Percentiles rank a stretch among this genome's conserved stretches.
These are phyloP conservation scores for Melanerpes formicivorus DNA, from an alignment of 2,113 vertebrate genomes.

Conservation along the genomic window DNA sequence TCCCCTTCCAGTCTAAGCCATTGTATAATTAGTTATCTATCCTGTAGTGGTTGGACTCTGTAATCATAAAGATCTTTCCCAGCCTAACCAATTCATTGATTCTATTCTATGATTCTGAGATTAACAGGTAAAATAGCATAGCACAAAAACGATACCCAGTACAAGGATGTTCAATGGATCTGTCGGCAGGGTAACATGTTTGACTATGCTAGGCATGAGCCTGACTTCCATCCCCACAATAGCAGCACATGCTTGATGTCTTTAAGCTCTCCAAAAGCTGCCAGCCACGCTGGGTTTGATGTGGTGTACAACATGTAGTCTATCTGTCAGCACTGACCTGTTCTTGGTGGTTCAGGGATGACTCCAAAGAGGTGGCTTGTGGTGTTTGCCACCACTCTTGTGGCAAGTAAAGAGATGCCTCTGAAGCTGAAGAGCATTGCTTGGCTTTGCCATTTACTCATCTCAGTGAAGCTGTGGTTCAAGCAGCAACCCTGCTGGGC, in stretches of 20 bases:
- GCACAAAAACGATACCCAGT: background rate
- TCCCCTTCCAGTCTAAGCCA: background rate
- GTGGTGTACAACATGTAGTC: fast-evolving
- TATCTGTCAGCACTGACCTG: fast-evolving
- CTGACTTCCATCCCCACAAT: background rate
- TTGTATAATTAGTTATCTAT: background rate
- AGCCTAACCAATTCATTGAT: background rate
- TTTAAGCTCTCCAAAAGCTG: background rate
- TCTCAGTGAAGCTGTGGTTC: background rate
- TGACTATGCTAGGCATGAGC: background rate
- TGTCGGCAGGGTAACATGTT: background rate
- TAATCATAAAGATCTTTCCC: too few relatives aligned
- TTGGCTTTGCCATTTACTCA: background rate
- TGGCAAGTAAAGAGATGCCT: background rate
- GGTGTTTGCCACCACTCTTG: fast-evolving
- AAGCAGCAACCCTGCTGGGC: background rate
- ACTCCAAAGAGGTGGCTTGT: fast-evolving
- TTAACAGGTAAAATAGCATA: background rate
- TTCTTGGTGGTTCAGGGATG: background rate
- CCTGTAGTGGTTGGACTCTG: too few relatives aligned
- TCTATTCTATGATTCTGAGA: background rate
- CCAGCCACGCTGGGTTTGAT: background rate
- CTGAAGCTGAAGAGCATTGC: background rate
- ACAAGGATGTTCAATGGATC: background rate
- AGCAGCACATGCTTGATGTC: background rate